Base-by-base conservation (phyloP, 1,140 invertebrate species). In the Camponotus vicinus region DNA sequence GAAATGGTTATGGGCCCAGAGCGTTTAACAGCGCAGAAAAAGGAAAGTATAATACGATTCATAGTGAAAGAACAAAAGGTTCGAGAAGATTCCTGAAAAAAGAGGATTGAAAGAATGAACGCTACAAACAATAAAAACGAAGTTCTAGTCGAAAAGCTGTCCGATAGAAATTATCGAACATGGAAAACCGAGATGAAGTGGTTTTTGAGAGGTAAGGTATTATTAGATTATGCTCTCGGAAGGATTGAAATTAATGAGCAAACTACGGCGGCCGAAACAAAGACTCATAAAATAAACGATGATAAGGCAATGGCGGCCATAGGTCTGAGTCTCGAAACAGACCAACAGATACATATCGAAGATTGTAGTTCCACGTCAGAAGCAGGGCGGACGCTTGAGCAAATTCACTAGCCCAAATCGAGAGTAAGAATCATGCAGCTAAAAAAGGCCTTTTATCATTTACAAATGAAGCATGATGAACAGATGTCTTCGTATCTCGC, bases 401-500 rank as follows among this genome's bases (percentile, higher is more conserved):
- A 67, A 3, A 27, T 67, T 2, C 55, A 59, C 9, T 4, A 79
- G 21, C 63, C 42, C 0, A 79, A 64, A 4, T 79, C 63, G 13
- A 63, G 75, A 32, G 15, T 55, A 21, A 77, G 61, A 37, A 78
- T 78, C 5, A 55, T 78, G 27, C 15, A 34, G 3, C 3, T 49
- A 78, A 66, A 34, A 34, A 66, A 78, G 18, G 9, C 40, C 6
- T 37, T 64, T 1, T 34, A 77, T 45, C 73, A 63, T 7, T 11
- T 77, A 64, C 18, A 71, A 21, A 61, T 87, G 55, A 77, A 84
- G 45, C 8, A 27, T n/a, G 52, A 52, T 0, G 78, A 86, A 3
- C 2, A 21, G 0, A 84, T 87, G 80, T 55, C 42, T 0, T 37
- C 63, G 1, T 83, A 86, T 8, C 15, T 75, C 13, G 45, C 78